Conservation (phyloP, 2,888 invertebrate genomes). For the Smittia aterrima region DNA sequence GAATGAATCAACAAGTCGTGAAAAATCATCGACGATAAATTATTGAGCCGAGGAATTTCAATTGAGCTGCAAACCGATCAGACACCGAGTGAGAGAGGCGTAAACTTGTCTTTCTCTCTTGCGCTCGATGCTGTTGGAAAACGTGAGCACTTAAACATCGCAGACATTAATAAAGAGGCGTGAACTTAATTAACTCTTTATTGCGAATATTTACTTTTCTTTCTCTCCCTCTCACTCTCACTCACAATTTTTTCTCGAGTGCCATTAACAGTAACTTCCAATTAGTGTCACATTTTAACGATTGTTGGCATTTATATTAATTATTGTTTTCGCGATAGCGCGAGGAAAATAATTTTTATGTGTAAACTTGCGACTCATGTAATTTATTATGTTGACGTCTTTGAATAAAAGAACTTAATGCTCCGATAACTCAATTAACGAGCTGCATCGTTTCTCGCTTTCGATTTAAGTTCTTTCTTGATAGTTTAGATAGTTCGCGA, state of each 20-base stretch:
- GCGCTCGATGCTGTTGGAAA: background rate
- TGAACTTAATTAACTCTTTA: slow-evolving; percentile 38
- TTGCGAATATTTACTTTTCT: slow-evolving; percentile 16
- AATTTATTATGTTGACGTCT: too few species aligned
- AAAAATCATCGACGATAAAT: background rate
- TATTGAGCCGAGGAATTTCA: background rate
- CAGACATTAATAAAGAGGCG: slow-evolving; percentile 14
- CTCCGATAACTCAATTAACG: too few species aligned
- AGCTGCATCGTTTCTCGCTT: too few species aligned
- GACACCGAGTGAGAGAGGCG: background rate
- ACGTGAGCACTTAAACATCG: slow-evolving; percentile 3
- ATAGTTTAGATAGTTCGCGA: background rate
- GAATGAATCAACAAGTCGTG: slow-evolving; percentile 4
- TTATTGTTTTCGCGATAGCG: background rate
- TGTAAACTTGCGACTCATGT: background rate
- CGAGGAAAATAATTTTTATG: background rate
- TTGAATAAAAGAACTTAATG: too few species aligned
- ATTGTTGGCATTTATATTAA: slow-evolving; percentile 5
- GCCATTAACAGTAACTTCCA: background rate
- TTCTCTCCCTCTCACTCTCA: background rate
- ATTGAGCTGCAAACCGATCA: too few species aligned
- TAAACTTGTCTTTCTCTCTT: background rate
- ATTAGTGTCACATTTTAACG: slow-evolving; percentile 17
- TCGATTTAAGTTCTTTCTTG: too few species aligned
- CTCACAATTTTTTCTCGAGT: background rate